phyloP scores from a whole-genome alignment of 1,140 invertebrate species.

The Formica selysi region DNA sequence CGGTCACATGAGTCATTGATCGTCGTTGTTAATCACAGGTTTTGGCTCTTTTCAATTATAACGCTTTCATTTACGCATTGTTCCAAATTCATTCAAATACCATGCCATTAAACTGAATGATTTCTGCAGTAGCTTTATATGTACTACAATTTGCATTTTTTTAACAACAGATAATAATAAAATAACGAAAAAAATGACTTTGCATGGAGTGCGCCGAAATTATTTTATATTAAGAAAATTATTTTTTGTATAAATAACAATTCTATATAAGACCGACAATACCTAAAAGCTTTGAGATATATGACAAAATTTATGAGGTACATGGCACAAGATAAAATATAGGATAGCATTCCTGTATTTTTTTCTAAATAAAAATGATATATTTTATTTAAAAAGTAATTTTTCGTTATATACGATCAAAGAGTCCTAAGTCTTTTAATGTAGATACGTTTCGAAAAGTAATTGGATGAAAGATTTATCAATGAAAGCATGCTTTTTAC shows the following conservation, averaged over 20 bases:
- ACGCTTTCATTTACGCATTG: conserved; percentile 51
- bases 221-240: not conserved
- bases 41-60: conserved; percentile 50
- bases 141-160: not conserved
- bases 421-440: not conserved
- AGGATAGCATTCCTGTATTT: not conserved
- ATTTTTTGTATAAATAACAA: not conserved
- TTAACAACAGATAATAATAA: not conserved
- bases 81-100: conserved; percentile 26
- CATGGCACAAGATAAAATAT: not conserved
- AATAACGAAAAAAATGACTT: conserved; percentile 28
- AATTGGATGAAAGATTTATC: not conserved
- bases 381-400: not conserved
- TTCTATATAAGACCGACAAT: not conserved
- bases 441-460: not conserved
- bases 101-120: not conserved
- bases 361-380: not conserved
- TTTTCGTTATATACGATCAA: not conserved
- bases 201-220: not conserved
- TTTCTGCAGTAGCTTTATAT: conserved; percentile 14
- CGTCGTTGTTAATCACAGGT: conserved; percentile 68
- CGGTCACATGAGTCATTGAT: conserved; percentile 37
- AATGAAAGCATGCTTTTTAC: not conserved
- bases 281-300: not conserved
- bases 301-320: not conserved